Base-by-base conservation (phyloP, 2,888 invertebrate genomes). In the Pharmacophagus antenor region DNA sequence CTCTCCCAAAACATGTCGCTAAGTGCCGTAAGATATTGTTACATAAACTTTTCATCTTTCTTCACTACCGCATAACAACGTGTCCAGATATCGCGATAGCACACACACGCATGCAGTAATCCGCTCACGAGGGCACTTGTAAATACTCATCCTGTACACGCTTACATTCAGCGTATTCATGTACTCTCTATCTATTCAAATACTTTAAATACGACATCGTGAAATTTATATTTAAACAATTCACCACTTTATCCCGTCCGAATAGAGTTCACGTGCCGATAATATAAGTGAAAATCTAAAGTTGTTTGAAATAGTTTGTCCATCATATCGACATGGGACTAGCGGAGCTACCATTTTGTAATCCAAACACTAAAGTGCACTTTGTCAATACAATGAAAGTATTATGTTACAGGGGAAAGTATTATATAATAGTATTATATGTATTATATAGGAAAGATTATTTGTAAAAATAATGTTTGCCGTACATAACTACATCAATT, bases 111-210 rank as follows among this genome's bases (percentile, higher is more conserved):
- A 72, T 71, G 70, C 67, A 69, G 73, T 85, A 87, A 88, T 86
- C 85, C 84, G 73, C 77, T 73, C 70, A 70, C 77, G 76, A 80
- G 85, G 84, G 51, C 82, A 82, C 85, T 85, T 84, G 85, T 86
- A 86, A 85, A 87, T 87, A 84, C 79, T 66, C 72, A 67, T 51
- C 51, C 74, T 72, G 72, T 69, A 69, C 68, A 69, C 68, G 70
- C 31, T 10, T 73, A 65, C 62, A 67, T 71, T 76, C 70, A 69
- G 70, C 72, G 76, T 71, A 64, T 63, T 67, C 70, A 73, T 68
- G 69, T 65, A 70, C 72, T 74, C 70, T 74, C 72, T 63, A 77
- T 79, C 76, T 80, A 82, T 84, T 83, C 83, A 82, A 83, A 84
- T 82, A 79, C 67, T 59, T 55, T 25, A 46, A 58, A 47, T 44